These are phyloP conservation scores for Sebastes hubbsi DNA, from an alignment of 2,797 vertebrate genomes.

Conservation along the genomic window DNA sequence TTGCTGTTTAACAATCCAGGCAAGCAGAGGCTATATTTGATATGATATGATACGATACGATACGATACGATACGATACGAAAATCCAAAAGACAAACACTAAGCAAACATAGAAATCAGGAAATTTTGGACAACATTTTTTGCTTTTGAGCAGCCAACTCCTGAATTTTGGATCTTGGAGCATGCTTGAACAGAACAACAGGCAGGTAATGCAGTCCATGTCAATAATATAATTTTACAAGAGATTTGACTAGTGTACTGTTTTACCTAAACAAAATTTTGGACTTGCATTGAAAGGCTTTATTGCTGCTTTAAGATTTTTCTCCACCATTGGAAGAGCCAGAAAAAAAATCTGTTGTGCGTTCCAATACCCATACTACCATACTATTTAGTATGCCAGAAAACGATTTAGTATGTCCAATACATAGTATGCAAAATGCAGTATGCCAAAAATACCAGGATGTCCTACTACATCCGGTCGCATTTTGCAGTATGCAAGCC, in stretches of 20 bases:
- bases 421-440: no score
- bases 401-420: no score
- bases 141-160: background rate
- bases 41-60: background rate
- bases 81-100: background rate
- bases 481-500: no score
- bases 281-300: no score
- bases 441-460: no score
- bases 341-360: no score
- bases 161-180: background rate
- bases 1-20: background rate
- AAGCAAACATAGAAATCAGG: background rate
- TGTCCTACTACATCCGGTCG: no score
- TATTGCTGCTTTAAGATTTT: no score
- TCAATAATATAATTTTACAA: background rate
- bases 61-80: background rate
- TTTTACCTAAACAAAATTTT: no score
- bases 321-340: no score
- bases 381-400: no score
- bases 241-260: background rate
- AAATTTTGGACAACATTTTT: background rate
- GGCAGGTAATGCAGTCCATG: background rate
- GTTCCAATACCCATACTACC: no score
- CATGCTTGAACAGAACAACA: background rate
- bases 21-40: background rate